Conservation (phyloP, 1,140 invertebrate genomes). For the Zaprionus tsacasi region DNA sequence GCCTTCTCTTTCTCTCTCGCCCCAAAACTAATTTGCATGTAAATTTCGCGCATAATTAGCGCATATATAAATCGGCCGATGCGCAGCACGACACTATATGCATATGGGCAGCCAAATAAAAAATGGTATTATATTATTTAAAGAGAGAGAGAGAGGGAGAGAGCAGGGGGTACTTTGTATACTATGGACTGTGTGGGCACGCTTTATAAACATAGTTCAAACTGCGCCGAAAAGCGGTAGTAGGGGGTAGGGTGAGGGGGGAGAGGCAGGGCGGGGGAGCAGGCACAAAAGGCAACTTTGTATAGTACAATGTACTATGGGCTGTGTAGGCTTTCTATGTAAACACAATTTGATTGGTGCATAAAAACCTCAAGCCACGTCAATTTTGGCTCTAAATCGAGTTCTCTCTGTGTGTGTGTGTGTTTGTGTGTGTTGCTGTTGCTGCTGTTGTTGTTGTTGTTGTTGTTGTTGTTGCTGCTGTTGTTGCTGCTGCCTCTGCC, state of each 20-base stretch:
- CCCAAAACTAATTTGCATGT: slow-evolving; percentile 70
- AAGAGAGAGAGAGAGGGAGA: neutral
- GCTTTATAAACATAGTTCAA: too few relatives aligned
- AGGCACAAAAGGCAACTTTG: too few relatives aligned
- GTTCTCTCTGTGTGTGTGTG: slow-evolving; percentile 4
- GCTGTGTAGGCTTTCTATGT: slow-evolving; percentile 72
- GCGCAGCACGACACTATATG: neutral
- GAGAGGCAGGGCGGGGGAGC: neutral
- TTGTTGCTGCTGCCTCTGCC: slow-evolving; percentile 36
- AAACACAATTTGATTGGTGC: slow-evolving; percentile 72
- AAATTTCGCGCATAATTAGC: slow-evolving; percentile 66
- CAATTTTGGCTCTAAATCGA: slow-evolving; percentile 36
- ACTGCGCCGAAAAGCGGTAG: too few relatives aligned
- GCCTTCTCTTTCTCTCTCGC: neutral
- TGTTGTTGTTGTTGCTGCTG: slow-evolving; percentile 16
- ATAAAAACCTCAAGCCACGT: slow-evolving; percentile 40
- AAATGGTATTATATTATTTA: neutral
- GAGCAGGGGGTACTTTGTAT: too few relatives aligned
- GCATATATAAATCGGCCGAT: slow-evolving; percentile 26
- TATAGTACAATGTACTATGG: slow-evolving; percentile 47
- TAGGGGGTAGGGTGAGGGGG: neutral
- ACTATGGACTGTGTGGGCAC: too few relatives aligned
- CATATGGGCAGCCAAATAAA: neutral
- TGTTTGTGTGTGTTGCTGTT: slow-evolving; percentile 9
- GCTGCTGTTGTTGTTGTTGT: neutral